phyloP scores from a whole-genome alignment of 92 coral and sea anemone genomes.

The Actinostola sp. region DNA sequence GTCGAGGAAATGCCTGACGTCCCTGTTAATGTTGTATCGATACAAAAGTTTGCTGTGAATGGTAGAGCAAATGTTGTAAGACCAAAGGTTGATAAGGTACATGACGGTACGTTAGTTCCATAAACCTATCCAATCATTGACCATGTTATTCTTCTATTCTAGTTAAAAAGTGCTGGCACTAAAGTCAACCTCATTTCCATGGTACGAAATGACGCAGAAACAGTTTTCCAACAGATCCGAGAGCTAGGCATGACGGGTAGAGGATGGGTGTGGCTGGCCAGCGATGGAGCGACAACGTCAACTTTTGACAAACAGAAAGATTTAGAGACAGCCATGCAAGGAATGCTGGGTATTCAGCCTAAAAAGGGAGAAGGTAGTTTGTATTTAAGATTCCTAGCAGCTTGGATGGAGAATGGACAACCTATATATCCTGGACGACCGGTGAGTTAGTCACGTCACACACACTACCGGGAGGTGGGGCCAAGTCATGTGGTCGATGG shows the following conservation, averaged over 20 bases:
- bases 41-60: conserved; percentile 82
- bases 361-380: conserved; percentile 95
- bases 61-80: conserved; percentile 92
- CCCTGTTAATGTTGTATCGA: conserved; percentile 85
- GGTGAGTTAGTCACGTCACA: conserved; percentile 35
- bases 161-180: conserved; percentile 87
- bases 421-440: conserved; percentile 77
- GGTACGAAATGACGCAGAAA: conserved; percentile 98
- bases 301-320: conserved; percentile 83
- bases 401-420: conserved; percentile 87
- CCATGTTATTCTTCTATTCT: conserved; percentile 8
- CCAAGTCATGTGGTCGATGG: no score
- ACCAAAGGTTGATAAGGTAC: conserved; percentile 91
- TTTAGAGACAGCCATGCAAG: conserved; percentile 91
- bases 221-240: conserved; percentile 95
- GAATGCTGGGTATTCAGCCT: conserved; percentile 98
- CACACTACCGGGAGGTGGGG: neutral
- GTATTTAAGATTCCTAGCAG: conserved; percentile 83
- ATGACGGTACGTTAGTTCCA: neutral
- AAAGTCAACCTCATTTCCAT: conserved; percentile 91
- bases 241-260: conserved; percentile 98
- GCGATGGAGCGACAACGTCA: conserved; percentile 94
- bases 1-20: conserved; percentile 78
- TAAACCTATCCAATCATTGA: neutral
- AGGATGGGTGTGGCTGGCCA: conserved; percentile 97